Evolutionary conservation across 1,140 invertebrate species (phyloP).

Genomic region (Trichoplusia ni): DNA sequence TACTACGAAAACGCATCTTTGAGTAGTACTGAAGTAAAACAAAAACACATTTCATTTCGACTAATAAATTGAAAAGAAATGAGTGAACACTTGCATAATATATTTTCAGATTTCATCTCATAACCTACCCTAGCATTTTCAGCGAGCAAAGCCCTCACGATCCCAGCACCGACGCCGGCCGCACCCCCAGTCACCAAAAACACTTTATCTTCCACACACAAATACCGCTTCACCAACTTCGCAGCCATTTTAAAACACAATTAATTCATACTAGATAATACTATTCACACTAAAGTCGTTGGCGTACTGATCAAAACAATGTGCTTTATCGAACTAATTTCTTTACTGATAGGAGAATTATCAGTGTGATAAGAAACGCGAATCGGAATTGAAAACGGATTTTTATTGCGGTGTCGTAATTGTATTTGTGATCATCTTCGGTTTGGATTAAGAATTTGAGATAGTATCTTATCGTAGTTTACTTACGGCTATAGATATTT

Average conservation of each 20-base stretch:
- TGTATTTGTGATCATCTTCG: background rate
- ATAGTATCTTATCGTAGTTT: too few species aligned
- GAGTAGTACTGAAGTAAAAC: too few species aligned
- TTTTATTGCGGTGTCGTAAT: background rate
- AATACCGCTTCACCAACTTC: slow-evolving; percentile 15
- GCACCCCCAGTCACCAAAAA: slow-evolving; percentile 70
- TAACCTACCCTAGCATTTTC: slow-evolving; percentile 64
- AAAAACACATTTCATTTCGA: too few species aligned
- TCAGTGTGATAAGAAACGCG: slow-evolving; percentile 9
- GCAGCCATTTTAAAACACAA: slow-evolving; percentile 17
- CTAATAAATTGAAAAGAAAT: too few species aligned
- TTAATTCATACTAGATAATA: slow-evolving; percentile 7
- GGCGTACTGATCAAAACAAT: slow-evolving; percentile 11
- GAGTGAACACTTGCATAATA: too few species aligned
- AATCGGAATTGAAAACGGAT: slow-evolving; percentile 7
- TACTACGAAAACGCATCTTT: too few species aligned
- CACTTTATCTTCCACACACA: slow-evolving; percentile 60
- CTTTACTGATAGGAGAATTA: background rate
- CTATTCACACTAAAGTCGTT: background rate
- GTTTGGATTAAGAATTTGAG: background rate
- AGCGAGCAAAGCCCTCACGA: slow-evolving; percentile 53
- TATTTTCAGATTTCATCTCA: background rate
- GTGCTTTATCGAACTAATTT: slow-evolving; percentile 9
- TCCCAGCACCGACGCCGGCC: slow-evolving; percentile 61
- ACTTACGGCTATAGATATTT: too few species aligned